Evolutionary conservation across 2,113 vertebrate genomes (phyloP).

Genomic region (Lanius collurio): DNA sequence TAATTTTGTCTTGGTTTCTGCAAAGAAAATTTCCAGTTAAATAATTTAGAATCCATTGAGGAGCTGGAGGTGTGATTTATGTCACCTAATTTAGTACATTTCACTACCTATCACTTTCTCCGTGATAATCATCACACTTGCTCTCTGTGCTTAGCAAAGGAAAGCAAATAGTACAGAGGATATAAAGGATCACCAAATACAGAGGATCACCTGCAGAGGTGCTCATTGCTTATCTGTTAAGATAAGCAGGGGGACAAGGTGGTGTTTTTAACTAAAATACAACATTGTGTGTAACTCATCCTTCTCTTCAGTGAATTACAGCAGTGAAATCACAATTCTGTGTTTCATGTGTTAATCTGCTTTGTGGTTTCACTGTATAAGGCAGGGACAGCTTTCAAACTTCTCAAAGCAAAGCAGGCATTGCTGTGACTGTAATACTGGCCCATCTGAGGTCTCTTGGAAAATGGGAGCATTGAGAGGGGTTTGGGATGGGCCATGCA

Average conservation of each 20-base stretch:
- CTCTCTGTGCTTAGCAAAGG: background rate
- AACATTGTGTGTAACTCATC: background rate
- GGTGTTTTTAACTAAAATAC: background rate
- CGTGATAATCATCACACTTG: background rate
- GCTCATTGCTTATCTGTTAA: background rate
- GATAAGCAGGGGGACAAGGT: background rate
- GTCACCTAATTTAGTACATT: background rate
- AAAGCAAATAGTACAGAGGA: background rate
- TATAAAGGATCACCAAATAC: background rate
- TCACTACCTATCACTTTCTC: background rate
- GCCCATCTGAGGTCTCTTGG: background rate
- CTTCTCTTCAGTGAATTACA: background rate
- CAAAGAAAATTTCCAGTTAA: background rate
- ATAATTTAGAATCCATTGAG: background rate
- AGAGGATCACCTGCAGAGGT: background rate
- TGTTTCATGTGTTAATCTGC: background rate
- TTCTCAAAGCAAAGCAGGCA: background rate
- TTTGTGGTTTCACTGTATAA: background rate
- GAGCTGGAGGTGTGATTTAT: background rate
- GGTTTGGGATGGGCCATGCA: background rate
- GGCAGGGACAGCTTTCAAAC: background rate
- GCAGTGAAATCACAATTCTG: background rate
- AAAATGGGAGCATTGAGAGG: background rate
- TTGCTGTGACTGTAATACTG: background rate
- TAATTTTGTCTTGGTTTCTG: background rate